phyloP scores from a whole-genome alignment of 2,888 invertebrate genomes.

The Yponomeuta evonymella region DNA sequence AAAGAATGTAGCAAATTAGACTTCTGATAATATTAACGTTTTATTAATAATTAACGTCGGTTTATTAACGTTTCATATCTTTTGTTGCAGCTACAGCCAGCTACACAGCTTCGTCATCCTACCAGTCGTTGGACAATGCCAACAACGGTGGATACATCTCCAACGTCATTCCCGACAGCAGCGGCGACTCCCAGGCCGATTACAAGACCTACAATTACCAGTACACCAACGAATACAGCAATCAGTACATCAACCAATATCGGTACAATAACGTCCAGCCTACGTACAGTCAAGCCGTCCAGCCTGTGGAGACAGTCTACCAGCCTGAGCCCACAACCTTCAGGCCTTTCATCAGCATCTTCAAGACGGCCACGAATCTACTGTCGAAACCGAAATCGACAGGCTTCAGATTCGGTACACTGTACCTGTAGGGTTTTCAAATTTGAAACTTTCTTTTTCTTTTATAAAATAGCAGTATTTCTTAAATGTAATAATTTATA shows the following conservation, averaged over 20 bases:
- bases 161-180: conserved; percentile 74
- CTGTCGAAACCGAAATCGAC: conserved; percentile 59
- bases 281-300: conserved; percentile 4
- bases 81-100: conserved; percentile 53
- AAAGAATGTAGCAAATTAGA: no score
- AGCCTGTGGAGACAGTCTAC: conserved; percentile 16
- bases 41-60: conserved; percentile 7
- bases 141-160: conserved; percentile 62
- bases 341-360: conserved; percentile 64
- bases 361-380: conserved; percentile 63
- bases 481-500: conserved; percentile 44
- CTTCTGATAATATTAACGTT: not conserved
- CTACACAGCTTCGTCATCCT: conserved; percentile 58
- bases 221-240: conserved; percentile 52
- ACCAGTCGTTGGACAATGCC: conserved; percentile 57
- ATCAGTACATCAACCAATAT: conserved; percentile 57
- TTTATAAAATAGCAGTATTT: conserved; percentile 50
- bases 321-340: conserved; percentile 46
- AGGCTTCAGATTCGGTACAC: conserved; percentile 59
- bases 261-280: conserved; percentile 24
- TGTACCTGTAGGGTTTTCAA: conserved; percentile 47
- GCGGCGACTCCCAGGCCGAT: conserved; percentile 52
- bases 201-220: conserved; percentile 58
- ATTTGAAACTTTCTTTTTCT: not conserved
- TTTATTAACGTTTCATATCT: conserved; percentile 22